These are phyloP conservation scores for Oxytorus armatus DNA, from an alignment of 2,888 invertebrate species.

Conservation along the genomic window DNA sequence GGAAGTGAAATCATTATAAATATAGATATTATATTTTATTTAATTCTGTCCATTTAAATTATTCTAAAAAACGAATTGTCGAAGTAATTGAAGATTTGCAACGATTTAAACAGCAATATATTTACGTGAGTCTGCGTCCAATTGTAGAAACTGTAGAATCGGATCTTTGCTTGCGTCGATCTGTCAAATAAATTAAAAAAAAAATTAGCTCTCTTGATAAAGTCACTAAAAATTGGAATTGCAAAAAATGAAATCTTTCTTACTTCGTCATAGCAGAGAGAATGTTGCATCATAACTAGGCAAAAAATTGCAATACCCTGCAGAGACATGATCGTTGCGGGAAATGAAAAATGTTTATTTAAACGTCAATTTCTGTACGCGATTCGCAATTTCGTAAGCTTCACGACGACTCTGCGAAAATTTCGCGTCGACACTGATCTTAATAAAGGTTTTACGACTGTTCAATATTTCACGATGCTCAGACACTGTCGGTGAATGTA, in stretches of 20 bases:
- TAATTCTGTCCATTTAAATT: too few species aligned
- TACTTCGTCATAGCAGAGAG: constrained; percentile 11
- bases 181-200: constrained; percentile 31
- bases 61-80: not conserved
- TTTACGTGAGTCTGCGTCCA: constrained; percentile 39
- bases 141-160: constrained; percentile 21
- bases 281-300: constrained; percentile 1
- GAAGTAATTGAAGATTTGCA: not conserved
- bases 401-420: not conserved
- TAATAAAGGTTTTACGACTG: not conserved
- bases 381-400: not conserved
- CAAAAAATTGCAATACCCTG: constrained; percentile 2
- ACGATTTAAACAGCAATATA: not conserved
- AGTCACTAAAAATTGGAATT: not conserved
- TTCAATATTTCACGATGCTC: not conserved
- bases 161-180: constrained; percentile 47
- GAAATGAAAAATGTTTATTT: not conserved
- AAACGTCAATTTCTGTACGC: not conserved
- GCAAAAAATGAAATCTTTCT: not conserved
- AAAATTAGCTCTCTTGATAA: not conserved
- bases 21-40: too few species aligned
- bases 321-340: not conserved
- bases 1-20: too few species aligned
- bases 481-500: not conserved
- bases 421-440: not conserved